Conservation (phyloP, 2,888 invertebrate species). For the Adelognathus sp. region DNA sequence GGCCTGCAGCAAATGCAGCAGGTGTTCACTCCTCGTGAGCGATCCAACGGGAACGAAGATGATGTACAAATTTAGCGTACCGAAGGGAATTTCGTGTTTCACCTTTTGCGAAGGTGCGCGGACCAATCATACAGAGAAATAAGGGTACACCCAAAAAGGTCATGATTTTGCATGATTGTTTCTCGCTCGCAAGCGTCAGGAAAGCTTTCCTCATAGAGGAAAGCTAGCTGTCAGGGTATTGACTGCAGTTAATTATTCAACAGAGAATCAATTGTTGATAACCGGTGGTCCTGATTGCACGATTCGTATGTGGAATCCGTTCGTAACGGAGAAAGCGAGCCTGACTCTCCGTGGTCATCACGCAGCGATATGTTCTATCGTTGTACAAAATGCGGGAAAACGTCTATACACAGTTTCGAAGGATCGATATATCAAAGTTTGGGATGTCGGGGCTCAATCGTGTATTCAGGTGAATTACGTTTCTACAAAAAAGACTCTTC, state of each 20-base stretch:
- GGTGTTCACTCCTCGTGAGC: slow-evolving; percentile 84
- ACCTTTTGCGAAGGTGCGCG: slow-evolving; percentile 73
- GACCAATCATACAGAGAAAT: not conserved
- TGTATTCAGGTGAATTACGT: slow-evolving; percentile 85
- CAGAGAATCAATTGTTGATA: slow-evolving; percentile 82
- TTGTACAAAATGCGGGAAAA: slow-evolving; percentile 86
- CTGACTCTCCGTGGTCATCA: slow-evolving; percentile 87
- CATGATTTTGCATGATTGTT: too few species aligned
- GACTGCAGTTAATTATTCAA: not conserved
- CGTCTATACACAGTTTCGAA: slow-evolving; percentile 88
- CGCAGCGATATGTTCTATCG: slow-evolving; percentile 86
- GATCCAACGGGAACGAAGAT: slow-evolving; percentile 84
- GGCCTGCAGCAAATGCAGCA: slow-evolving; percentile 85
- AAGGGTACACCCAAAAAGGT: too few species aligned
- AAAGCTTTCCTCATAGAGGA: too few species aligned
- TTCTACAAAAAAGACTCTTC: not conserved
- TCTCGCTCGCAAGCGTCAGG: too few species aligned
- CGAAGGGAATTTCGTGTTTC: slow-evolving; percentile 78
- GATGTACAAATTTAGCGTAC: slow-evolving; percentile 84
- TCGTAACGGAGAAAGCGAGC: slow-evolving; percentile 86
- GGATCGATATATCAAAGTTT: slow-evolving; percentile 89
- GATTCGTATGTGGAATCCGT: slow-evolving; percentile 91
- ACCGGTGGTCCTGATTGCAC: slow-evolving; percentile 89
- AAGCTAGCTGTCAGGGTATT: too few species aligned
- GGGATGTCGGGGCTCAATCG: slow-evolving; percentile 86